Evolutionary conservation across 2,888 invertebrate genomes (phyloP), one percentile per base, ranked within the genome.

Genomic region (Gibbula magus): DNA sequence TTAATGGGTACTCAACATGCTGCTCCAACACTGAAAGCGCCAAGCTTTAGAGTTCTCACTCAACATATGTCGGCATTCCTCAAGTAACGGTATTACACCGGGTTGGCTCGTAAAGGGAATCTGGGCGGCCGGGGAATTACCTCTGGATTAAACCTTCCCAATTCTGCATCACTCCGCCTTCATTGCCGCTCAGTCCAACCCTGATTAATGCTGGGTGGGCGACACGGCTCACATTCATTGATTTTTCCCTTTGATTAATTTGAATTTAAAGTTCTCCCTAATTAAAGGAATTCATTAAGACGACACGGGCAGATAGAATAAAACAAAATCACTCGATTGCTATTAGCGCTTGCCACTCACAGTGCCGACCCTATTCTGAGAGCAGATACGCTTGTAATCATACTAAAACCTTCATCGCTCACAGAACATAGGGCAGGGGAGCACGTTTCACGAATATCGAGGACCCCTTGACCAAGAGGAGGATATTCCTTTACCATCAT

Each of bases 211-310:
- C 70, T 35, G 35, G 20, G 70, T 39, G 35, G 39, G 35, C 32
- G 20, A 35, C 70, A 16, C 13, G 39, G 8, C 20, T 70, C 61
- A n/a, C 56, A 56, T 22, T 70, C 70, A 70, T 32, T 70, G 70
- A 70, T 70, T 32, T 70, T 35, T 32, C 39, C n/a, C 35, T 70
- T 70, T 70, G 70, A 70, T 70, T 70, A 70, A 70, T 70, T 70
- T 39, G 70, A 32, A 39, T 70, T 70, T 70, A 70, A 70, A 70
- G 70, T 70, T 70, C n/a, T 35, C 70, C 35, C 70, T 70, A 70
- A 70, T 70, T 70, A 70, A 70, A 70, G 70, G 35, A 70, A 70
- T 70, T 70, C 70, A 70, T 70, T 70, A 70, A 32, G 70, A 39
- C 35, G 70, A 70, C 70, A n/a, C 29, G 32, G 70, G 70, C 32